Base-by-base conservation (phyloP, 2,113 vertebrate genomes). In the Hyperoodon ampullatus region DNA sequence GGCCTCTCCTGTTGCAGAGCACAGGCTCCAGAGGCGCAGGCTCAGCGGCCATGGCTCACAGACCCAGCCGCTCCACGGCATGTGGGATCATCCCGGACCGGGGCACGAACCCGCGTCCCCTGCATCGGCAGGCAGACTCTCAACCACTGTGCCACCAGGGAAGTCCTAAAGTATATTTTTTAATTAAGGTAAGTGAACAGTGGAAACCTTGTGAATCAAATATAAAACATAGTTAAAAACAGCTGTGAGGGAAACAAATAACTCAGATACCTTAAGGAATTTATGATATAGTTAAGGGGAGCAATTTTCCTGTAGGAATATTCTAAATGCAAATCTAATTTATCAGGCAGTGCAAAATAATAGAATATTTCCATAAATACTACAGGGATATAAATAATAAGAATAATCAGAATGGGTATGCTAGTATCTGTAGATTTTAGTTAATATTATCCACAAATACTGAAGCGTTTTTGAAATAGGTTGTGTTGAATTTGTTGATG, bases 261-360 rank as follows among this genome's bases (percentile, higher is more conserved):
- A 90, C 13, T 80, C n/a, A 88, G 30, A 72, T 35, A 68, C 15
- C 14, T 77, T n/a, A 63, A 93, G 44, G 39, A 90, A 90, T 96
- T 82, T 88, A 72, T 47, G 30, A 15, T 77, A 60, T 47, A 96
- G 28, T 63, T 84, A 83, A 86, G 2, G 3, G 19, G 6, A 60
- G 5, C 23, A 70, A 65, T 87, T 88, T 75, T 77, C 42, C 14
- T 39, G 1, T 30, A 19, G 70, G 82, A 88, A 77, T 50, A 92
- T 89, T 94, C 68, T 33, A 53, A 58, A 91, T 65, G 23, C 19
- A 87, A 91, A 88, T 65, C 14, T 39, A 87, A 95, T 53, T 88
- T 94, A 42, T 23, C 47, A 87, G 66, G 24, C 12, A 77, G 15
- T 86, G 7, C 19, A 15, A 66, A 92, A 94, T 8, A 94, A 90